Conservation (phyloP, 2,888 invertebrate species). For the Furcula furcula region DNA sequence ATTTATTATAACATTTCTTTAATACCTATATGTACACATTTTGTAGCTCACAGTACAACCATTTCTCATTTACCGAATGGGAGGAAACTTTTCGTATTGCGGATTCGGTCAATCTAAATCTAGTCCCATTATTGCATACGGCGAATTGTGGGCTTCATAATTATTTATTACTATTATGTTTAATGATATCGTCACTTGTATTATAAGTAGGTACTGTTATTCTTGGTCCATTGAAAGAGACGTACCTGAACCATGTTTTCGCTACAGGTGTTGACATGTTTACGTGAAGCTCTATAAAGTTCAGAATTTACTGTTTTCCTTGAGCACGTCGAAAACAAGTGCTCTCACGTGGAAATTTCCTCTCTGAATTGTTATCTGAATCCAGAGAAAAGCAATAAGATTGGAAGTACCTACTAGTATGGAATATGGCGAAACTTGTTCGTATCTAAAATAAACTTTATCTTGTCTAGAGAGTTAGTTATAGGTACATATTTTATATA, state of each 20-base stretch:
- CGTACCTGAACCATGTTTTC: neutral
- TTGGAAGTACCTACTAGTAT: no score
- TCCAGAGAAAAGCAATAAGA: no score
- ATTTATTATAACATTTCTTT: no score
- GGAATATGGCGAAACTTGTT: no score
- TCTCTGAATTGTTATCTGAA: no score
- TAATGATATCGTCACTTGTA: neutral
- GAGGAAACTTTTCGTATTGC: slow-evolving; percentile 29
- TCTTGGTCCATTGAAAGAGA: neutral
- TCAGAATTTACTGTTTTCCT: neutral
- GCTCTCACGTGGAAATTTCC: no score
- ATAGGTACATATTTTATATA: no score
- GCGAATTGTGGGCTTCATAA: slow-evolving; percentile 29
- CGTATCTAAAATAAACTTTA: no score
- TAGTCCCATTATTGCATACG: slow-evolving; percentile 37
- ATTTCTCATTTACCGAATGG: slow-evolving; percentile 25
- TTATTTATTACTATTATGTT: slow-evolving; percentile 25
- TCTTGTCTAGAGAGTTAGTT: no score
- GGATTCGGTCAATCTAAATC: slow-evolving; percentile 34
- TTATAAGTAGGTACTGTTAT: neutral
- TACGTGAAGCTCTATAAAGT: neutral
- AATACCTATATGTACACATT: no score
- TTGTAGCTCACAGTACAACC: neutral
- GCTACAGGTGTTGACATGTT: neutral
- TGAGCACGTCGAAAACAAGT: neutral